phyloP scores from a whole-genome alignment of 2,888 invertebrate species.

The Ecdyonurus torrentis region DNA sequence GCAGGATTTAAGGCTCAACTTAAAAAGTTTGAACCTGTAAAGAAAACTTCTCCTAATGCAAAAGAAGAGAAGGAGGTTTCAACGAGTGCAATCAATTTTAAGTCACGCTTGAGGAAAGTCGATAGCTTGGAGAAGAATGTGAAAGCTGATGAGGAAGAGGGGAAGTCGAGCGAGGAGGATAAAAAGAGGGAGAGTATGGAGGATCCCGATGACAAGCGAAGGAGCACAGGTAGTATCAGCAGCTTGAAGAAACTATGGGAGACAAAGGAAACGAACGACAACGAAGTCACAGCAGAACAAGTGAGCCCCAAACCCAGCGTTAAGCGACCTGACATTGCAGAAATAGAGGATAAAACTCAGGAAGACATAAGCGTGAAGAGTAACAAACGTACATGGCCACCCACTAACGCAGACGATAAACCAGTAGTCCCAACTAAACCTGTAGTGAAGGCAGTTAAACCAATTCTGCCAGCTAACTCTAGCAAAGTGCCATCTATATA shows the following conservation, averaged over 20 bases:
- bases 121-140: constrained; percentile 22
- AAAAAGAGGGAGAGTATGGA: constrained; percentile 20
- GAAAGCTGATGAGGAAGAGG: constrained; percentile 18
- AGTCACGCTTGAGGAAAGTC: constrained; percentile 66
- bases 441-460: constrained; percentile 42
- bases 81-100: constrained; percentile 55
- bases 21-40: constrained; percentile 51
- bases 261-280: constrained; percentile 39
- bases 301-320: background rate
- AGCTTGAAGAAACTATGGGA: constrained; percentile 89
- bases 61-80: constrained; percentile 37
- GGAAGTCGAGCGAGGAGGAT: constrained; percentile 17
- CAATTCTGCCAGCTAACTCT: constrained; percentile 26
- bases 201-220: constrained; percentile 67
- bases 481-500: constrained; percentile 41
- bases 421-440: constrained; percentile 54
- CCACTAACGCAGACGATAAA: constrained; percentile 30
- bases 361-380: constrained; percentile 13
- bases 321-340: constrained; percentile 5
- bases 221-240: constrained; percentile 83
- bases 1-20: constrained; percentile 23
- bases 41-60: constrained; percentile 30
- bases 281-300: constrained; percentile 6
- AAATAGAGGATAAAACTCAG: constrained; percentile 10
- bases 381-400: constrained; percentile 31